phyloP scores from a whole-genome alignment of 2,797 vertebrate genomes.

The Glossophaga mutica region DNA sequence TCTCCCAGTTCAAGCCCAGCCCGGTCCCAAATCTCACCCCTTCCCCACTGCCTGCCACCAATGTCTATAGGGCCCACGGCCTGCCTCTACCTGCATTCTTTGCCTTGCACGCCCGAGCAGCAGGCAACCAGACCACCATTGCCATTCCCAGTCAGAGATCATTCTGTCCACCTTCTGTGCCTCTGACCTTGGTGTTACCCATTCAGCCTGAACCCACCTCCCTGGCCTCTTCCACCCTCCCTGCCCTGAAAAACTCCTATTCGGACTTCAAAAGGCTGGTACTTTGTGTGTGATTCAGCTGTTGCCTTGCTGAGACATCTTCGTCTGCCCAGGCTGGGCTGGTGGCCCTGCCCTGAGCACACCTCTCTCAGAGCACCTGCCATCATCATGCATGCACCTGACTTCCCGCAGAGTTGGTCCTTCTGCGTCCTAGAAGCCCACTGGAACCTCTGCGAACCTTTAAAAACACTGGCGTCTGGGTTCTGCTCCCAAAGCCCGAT shows the following conservation, averaged over 20 bases:
- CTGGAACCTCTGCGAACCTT: not conserved
- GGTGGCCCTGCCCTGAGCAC: not conserved
- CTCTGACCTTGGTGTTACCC: not conserved
- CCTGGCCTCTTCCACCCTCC: not conserved
- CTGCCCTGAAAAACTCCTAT: not conserved
- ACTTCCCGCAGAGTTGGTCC: fast-evolving
- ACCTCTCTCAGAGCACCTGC: not conserved
- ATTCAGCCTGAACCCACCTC: not conserved
- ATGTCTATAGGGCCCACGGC: fast-evolving
- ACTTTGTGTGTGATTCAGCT: not conserved
- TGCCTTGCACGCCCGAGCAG: fast-evolving
- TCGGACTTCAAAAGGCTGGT: not conserved
- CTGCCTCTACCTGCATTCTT: not conserved
- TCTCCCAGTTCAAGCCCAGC: not conserved
- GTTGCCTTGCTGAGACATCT: not conserved
- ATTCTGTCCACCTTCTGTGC: not conserved
- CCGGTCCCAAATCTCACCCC: not conserved
- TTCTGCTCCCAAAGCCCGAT: not conserved
- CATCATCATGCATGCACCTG: fast-evolving
- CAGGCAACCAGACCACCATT: fast-evolving
- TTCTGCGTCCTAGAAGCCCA: not conserved
- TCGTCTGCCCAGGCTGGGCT: not conserved
- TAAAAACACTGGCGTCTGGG: not conserved
- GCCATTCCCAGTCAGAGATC: not conserved
- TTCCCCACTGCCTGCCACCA: not conserved